Conservation (phyloP, 2,113 vertebrate genomes). For the Carassius carassius region DNA sequence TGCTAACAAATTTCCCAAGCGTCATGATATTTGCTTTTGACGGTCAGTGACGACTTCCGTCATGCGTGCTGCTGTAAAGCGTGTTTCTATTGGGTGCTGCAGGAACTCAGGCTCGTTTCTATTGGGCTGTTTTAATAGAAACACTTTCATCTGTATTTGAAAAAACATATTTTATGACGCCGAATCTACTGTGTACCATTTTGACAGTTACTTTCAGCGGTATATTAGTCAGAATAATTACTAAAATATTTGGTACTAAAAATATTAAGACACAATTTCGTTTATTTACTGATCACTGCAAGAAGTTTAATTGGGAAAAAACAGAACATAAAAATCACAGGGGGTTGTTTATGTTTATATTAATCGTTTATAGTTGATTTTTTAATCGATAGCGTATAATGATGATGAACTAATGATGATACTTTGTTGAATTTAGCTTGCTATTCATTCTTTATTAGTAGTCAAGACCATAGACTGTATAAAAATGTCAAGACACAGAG, state of each 20-base stretch:
- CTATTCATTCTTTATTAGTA: neutral
- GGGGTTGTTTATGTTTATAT: neutral
- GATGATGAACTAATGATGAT: neutral
- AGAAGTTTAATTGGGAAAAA: neutral
- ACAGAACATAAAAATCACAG: neutral
- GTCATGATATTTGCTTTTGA: neutral
- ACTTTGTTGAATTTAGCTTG: neutral
- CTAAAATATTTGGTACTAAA: neutral
- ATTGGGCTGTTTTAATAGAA: neutral
- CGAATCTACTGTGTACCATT: neutral
- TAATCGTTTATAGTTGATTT: neutral
- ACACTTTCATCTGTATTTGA: neutral
- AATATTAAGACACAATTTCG: neutral
- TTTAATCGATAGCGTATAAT: neutral
- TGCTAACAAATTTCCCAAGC: neutral
- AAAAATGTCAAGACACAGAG: too few species aligned
- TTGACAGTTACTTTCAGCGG: neutral
- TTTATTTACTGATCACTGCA: neutral
- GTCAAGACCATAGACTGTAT: neutral
- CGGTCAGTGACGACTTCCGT: conserved; percentile 9
- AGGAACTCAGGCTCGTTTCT: neutral
- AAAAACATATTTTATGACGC: neutral
- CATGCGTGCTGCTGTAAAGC: neutral
- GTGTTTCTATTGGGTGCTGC: neutral
- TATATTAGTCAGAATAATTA: neutral